Percentiles rank a stretch among this genome's conserved stretches.
Evolutionary conservation across 1,140 invertebrate species (phyloP).

Genomic region (Bacillus rossius): DNA sequence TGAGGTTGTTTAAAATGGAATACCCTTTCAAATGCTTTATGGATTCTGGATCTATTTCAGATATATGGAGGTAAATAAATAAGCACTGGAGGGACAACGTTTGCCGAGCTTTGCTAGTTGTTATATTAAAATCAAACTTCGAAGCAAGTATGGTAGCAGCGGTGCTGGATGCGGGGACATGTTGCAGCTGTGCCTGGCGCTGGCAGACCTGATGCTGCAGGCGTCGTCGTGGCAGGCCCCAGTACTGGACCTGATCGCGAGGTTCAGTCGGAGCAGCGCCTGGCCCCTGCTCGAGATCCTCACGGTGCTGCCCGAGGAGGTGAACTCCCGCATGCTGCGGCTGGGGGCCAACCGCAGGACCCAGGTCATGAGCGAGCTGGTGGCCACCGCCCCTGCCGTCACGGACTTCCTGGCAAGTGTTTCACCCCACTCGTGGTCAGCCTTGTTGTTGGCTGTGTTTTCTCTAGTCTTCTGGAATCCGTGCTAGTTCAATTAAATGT

Average conservation of each 20-base stretch:
- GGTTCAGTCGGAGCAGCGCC: conserved; percentile 53
- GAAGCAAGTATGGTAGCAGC: no score
- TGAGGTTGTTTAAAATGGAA: background rate
- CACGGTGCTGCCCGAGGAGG: conserved; percentile 94
- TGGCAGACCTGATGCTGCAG: conserved; percentile 91
- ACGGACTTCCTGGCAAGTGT: conserved; percentile 65
- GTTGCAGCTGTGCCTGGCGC: conserved; percentile 76
- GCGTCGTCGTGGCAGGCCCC: conserved; percentile 91
- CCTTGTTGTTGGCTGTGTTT: no score
- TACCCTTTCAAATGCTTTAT: no score
- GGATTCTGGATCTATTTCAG: no score
- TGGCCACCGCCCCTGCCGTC: conserved; percentile 56
- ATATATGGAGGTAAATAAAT: no score
- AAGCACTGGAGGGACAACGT: no score
- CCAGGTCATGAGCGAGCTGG: conserved; percentile 74
- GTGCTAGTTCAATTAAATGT: background rate
- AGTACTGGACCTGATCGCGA: conserved; percentile 76
- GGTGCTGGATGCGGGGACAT: no score
- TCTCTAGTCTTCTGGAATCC: background rate
- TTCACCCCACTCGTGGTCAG: no score
- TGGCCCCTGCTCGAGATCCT: conserved; percentile 88
- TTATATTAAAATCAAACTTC: no score
- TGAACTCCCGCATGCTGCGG: conserved; percentile 73
- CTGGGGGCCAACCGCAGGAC: conserved; percentile 86
- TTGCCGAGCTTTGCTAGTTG: no score